Base-by-base conservation (phyloP, 2,797 vertebrate species). In the Syngnathus rostellatus region DNA sequence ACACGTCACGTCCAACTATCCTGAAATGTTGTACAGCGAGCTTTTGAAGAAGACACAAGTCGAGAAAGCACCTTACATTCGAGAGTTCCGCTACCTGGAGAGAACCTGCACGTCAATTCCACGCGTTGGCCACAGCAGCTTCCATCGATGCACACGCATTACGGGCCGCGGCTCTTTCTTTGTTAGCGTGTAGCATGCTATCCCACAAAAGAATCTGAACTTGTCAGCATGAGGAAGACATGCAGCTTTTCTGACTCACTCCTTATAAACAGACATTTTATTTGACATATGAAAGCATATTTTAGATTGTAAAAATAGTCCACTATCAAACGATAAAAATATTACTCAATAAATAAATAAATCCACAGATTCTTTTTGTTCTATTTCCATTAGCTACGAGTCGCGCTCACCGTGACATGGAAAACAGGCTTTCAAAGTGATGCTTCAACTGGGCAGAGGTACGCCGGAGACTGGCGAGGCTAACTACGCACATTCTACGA, bases 21-120 rank as follows among this genome's bases (percentile, higher is more conserved):
- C 12, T 2, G 41, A 43, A 43, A 43, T 43, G 9, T 72, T 11
- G 37, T 68, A 73, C 72, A 73, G 67, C 69, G 62, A 82, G 76
- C 74, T 79, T 70, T 79, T 65, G 75, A 78, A 83, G 78, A 82
- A 83, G 83, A 83, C 72, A 81, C 68, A 23, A 72, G 75, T 87
- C 76, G 71, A 84, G 38, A 74, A 84, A 86, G 85, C 85, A 88
- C 85, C 86, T 73, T 84, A 89, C 87, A 88, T 87, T 86, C 85
- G 81, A 87, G 82, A 84, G 76, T 72, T 78, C 78, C 64, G 82
- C 82, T 84, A 82, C 83, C 76, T 45, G 78, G 72, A 79, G 70
- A 83, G 83, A 72, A 78, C 87, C 87, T 88, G 87, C 88, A 87
- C 71, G 85, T 78, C 14, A 58, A 74, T 68, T 62, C 69, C 17